Percentiles rank a stretch among this genome's conserved stretches.
These are phyloP conservation scores for Atractosteus spatula DNA, from an alignment of 2,113 vertebrate species.

Conservation along the genomic window DNA sequence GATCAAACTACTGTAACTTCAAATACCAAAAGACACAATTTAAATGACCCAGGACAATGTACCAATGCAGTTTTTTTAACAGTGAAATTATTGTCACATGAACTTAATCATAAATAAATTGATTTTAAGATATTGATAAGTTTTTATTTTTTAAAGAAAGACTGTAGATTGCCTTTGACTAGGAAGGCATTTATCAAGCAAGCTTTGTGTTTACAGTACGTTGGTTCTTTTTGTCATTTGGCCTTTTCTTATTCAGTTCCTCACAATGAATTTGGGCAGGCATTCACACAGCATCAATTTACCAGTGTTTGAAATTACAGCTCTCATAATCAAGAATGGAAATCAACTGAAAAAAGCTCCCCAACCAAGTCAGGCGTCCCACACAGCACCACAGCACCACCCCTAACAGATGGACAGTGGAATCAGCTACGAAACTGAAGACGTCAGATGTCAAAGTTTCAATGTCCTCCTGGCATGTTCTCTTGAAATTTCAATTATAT, in stretches of 20 bases:
- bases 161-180: too few relatives aligned
- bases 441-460: not conserved
- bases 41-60: too few relatives aligned
- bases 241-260: not conserved
- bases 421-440: not conserved
- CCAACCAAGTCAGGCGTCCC: not conserved
- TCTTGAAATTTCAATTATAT: not conserved
- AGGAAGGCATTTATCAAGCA: too few relatives aligned
- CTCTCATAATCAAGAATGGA: not conserved
- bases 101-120: too few relatives aligned
- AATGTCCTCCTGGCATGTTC: not conserved
- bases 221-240: too few relatives aligned
- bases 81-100: too few relatives aligned
- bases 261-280: not conserved
- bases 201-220: too few relatives aligned
- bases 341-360: not conserved
- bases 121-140: too few relatives aligned
- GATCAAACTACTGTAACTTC: too few relatives aligned
- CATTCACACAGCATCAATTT: not conserved
- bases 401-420: not conserved
- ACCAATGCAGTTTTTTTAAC: too few relatives aligned
- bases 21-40: too few relatives aligned
- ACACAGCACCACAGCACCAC: not conserved
- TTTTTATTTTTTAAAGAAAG: too few relatives aligned
- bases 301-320: slow-evolving; percentile 9